A percentile compares a stretch with the other conserved stretches of the same genome.
These are phyloP conservation scores for Samia ricini DNA, from an alignment of 1,140 invertebrate species.

Conservation along the genomic window DNA sequence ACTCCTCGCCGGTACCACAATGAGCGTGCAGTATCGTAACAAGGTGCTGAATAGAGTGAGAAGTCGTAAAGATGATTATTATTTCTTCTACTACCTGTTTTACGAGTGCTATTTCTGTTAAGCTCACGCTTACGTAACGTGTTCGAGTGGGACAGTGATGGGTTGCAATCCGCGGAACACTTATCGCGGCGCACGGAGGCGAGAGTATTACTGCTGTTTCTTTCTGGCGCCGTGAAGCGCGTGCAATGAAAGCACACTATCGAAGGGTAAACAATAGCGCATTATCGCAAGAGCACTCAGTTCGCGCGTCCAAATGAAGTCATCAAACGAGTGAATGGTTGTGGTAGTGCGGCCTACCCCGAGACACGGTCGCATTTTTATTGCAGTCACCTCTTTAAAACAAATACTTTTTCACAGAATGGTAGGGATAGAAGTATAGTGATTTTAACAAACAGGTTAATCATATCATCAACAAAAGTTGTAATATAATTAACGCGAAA, in stretches of 20 bases:
- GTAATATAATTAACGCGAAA: too few relatives aligned
- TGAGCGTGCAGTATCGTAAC: constrained; percentile 77
- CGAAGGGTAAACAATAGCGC: constrained; percentile 75
- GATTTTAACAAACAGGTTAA: too few relatives aligned
- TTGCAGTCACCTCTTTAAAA: constrained; percentile 34
- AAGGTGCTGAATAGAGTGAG: constrained; percentile 79
- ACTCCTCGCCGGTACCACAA: constrained; percentile 70
- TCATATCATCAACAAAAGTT: too few relatives aligned
- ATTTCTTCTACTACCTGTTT: constrained; percentile 79
- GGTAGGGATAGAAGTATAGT: too few relatives aligned
- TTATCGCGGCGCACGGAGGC: constrained; percentile 37
- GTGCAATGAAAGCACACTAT: constrained; percentile 68
- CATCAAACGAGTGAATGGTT: constrained; percentile 75
- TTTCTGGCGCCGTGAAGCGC: constrained; percentile 60
- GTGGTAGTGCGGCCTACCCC: constrained; percentile 48
- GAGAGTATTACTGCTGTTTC: constrained; percentile 52
- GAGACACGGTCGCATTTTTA: constrained; percentile 70
- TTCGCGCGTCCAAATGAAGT: constrained; percentile 72
- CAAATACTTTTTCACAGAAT: background rate
- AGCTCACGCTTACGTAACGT: constrained; percentile 30
- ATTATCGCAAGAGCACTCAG: constrained; percentile 68
- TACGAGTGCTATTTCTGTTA: constrained; percentile 54
- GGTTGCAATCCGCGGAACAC: constrained; percentile 40
- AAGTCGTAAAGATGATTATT: constrained; percentile 79
- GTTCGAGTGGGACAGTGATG: constrained; percentile 43